phyloP scores from a whole-genome alignment of 2,797 vertebrate species.

The Esox lucius region DNA sequence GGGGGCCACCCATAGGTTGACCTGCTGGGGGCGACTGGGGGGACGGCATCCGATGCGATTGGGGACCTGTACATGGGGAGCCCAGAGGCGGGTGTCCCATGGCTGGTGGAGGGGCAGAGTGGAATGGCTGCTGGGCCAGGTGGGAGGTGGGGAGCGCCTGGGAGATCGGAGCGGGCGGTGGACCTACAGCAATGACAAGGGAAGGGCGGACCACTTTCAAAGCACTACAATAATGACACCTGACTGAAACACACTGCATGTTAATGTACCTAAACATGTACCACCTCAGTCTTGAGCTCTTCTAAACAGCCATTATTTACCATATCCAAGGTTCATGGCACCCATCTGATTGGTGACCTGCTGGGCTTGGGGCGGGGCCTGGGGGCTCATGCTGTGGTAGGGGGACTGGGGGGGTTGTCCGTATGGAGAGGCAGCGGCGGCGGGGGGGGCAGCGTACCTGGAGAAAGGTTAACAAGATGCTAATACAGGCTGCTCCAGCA shows the following conservation, averaged over 20 bases:
- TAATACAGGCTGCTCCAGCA: background rate
- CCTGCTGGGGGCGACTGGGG: conserved; percentile 50
- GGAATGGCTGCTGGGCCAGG: conserved; percentile 64
- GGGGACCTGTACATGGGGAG: conserved; percentile 64
- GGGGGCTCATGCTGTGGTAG: conserved; percentile 70
- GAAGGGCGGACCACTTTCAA: conserved; percentile 5
- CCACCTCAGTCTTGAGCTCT: background rate
- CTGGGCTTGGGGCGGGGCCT: conserved; percentile 67
- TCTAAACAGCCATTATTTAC: conserved; percentile 12
- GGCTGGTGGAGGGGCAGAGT: conserved; percentile 55
- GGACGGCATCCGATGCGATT: conserved; percentile 64
- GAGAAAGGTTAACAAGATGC: conserved; percentile 1
- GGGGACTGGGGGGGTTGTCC: conserved; percentile 67
- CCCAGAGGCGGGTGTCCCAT: conserved; percentile 65
- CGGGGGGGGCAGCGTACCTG: conserved; percentile 77
- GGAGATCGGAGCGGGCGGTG: conserved; percentile 59
- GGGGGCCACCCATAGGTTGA: conserved; percentile 48
- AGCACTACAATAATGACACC: background rate
- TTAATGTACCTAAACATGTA: too few relatives aligned
- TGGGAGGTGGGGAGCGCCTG: conserved; percentile 58
- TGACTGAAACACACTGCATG: background rate
- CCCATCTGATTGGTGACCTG: conserved; percentile 85
- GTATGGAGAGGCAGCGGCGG: conserved; percentile 61
- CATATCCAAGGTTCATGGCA: conserved; percentile 86
- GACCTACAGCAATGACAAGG: conserved; percentile 57